These are phyloP conservation scores for Hyperoplus immaculatus DNA, from an alignment of 2,797 vertebrate genomes.

Conservation along the genomic window DNA sequence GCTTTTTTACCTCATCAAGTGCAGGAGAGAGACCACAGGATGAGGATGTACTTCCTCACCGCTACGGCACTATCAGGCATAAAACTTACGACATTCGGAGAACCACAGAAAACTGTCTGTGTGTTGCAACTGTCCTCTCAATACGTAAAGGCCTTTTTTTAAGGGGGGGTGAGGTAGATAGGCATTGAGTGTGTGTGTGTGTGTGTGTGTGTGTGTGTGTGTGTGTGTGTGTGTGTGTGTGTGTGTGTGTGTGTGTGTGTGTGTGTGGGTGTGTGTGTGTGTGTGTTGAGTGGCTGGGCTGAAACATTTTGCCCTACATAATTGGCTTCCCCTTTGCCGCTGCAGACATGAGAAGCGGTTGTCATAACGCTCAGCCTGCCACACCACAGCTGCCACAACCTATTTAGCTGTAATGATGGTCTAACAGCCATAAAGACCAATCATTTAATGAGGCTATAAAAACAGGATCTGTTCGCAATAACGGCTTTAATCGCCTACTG, in stretches of 20 bases:
- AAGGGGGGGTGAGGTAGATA: slow-evolving; percentile 15
- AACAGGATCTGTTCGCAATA: slow-evolving; percentile 36
- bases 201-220: slow-evolving; percentile 15
- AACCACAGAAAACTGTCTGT: slow-evolving; percentile 65
- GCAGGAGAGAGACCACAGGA: slow-evolving; percentile 70
- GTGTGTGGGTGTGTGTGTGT: slow-evolving; percentile 1
- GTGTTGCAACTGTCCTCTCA: slow-evolving; percentile 64
- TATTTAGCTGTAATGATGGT: slow-evolving; percentile 65
- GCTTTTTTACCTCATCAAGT: slow-evolving; percentile 55
- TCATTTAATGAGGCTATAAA: slow-evolving; percentile 60
- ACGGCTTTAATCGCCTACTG: slow-evolving; percentile 19
- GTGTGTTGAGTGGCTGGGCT: slow-evolving; percentile 14
- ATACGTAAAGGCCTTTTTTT: slow-evolving; percentile 20
- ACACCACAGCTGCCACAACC: slow-evolving; percentile 72
- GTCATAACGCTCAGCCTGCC: slow-evolving; percentile 40
- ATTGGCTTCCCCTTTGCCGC: slow-evolving; percentile 54
- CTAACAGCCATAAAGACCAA: slow-evolving; percentile 42
- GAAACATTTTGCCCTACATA: slow-evolving; percentile 68
- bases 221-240: slow-evolving; percentile 6
- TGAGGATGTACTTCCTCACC: slow-evolving; percentile 83
- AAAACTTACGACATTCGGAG: slow-evolving; percentile 68
- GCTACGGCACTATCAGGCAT: slow-evolving; percentile 57
- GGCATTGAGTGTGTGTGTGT: slow-evolving; percentile 11
- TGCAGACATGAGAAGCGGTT: slow-evolving; percentile 43
- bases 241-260: slow-evolving; percentile 8